phyloP scores from a whole-genome alignment of 2,888 invertebrate genomes.

The Neria commutata region DNA sequence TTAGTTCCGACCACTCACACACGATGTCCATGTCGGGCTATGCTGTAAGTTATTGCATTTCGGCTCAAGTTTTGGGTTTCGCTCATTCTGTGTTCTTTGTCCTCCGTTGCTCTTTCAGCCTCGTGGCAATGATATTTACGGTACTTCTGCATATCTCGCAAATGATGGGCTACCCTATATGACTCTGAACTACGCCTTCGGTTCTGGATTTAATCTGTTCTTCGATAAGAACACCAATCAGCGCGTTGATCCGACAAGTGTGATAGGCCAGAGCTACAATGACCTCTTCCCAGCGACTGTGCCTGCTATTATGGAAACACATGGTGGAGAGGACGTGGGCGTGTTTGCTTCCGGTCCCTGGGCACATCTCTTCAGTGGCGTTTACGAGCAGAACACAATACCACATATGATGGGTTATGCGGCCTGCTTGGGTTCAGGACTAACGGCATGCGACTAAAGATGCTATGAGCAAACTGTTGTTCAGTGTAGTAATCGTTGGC shows the following conservation, averaged over 20 bases:
- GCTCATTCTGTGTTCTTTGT: too few relatives aligned
- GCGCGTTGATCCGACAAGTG: conserved; percentile 44
- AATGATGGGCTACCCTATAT: conserved; percentile 69
- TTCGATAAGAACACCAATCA: conserved; percentile 41
- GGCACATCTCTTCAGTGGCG: conserved; percentile 80
- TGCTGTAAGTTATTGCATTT: conserved; percentile 33
- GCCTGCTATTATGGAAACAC: conserved; percentile 66
- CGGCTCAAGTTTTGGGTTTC: too few relatives aligned
- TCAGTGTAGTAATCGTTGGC: too few relatives aligned
- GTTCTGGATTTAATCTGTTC: conserved; percentile 66
- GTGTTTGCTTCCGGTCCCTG: conserved; percentile 80
- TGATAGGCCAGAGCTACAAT: conserved; percentile 26
- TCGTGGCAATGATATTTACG: conserved; percentile 54
- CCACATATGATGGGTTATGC: conserved; percentile 79
- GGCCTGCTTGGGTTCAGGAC: conserved; percentile 72
- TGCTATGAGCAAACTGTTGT: too few relatives aligned
- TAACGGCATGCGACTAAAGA: conserved; percentile 59
- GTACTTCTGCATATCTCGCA: conserved; percentile 46
- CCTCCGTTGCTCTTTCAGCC: too few relatives aligned
- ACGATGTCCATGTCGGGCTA: conserved; percentile 76
- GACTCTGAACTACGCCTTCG: conserved; percentile 77
- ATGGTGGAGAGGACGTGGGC: conserved; percentile 81
- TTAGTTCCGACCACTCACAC: conserved; percentile 80
- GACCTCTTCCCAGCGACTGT: conserved; percentile 67
- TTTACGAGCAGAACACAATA: conserved; percentile 79